Conservation (phyloP, 2,113 vertebrate species). For the Phyllostomus hastatus region DNA sequence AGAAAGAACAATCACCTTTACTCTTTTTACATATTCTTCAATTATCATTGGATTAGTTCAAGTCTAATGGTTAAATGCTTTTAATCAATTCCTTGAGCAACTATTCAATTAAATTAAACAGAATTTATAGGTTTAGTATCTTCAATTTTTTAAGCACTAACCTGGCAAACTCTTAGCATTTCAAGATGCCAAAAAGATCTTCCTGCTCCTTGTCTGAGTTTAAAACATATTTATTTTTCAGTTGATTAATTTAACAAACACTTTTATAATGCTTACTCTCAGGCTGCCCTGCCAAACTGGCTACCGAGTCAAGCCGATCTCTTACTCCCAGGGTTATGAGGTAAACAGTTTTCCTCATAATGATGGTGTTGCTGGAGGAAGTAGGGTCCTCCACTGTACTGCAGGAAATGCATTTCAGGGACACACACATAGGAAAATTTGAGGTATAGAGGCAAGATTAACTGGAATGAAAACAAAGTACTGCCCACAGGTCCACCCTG, state of each 20-base stretch:
- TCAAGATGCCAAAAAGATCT: background rate
- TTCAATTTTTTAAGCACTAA: background rate
- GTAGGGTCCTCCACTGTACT: background rate
- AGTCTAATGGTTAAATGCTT: background rate
- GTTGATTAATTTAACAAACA: background rate
- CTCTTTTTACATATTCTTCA: background rate
- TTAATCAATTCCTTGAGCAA: background rate
- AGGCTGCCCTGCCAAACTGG: background rate
- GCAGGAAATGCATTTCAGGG: background rate
- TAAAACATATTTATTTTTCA: background rate
- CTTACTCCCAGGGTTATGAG: background rate
- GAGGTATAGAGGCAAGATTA: background rate
- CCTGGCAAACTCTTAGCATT: background rate
- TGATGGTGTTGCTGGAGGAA: background rate
- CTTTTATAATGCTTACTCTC: background rate
- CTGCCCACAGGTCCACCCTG: background rate
- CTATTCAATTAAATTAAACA: conserved; percentile 27
- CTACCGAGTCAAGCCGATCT: background rate
- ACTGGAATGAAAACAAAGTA: background rate
- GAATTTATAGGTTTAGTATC: background rate
- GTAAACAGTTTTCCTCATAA: background rate
- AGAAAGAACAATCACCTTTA: background rate
- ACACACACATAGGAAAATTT: background rate
- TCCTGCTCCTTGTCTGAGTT: background rate
- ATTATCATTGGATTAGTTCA: conserved; percentile 4